Evolutionary conservation across 1,140 invertebrate genomes (phyloP).

Genomic region (Drosophila kurseongensis): DNA sequence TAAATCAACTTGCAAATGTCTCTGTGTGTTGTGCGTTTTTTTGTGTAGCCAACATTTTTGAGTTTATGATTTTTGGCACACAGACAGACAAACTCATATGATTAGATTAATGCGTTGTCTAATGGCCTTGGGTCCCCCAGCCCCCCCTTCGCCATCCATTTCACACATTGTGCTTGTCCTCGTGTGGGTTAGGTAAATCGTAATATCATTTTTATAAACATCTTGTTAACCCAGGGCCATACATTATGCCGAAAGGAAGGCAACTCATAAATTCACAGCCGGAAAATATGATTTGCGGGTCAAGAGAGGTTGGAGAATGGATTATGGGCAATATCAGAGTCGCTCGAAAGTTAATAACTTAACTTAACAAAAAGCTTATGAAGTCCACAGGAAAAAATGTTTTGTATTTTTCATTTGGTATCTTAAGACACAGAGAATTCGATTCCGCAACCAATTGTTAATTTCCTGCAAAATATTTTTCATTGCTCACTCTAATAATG

Average conservation of each 20-base stretch:
- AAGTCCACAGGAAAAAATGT: too few relatives aligned
- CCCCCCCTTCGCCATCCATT: constrained; percentile 5
- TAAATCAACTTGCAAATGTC: constrained; percentile 81
- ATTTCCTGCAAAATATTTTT: too few relatives aligned
- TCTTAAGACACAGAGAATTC: too few relatives aligned
- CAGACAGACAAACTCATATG: constrained; percentile 60
- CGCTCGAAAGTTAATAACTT: constrained; percentile 9
- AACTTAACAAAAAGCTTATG: too few relatives aligned
- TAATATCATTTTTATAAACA: constrained; percentile 57
- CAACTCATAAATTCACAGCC: constrained; percentile 22
- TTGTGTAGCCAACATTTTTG: constrained; percentile 45
- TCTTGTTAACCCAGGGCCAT: constrained; percentile 37
- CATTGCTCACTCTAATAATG: too few relatives aligned
- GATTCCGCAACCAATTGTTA: too few relatives aligned
- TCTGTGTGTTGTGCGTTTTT: background rate
- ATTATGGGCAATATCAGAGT: constrained; percentile 22
- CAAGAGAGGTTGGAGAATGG: constrained; percentile 20
- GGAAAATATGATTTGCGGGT: constrained; percentile 43
- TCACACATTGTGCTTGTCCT: constrained; percentile 30
- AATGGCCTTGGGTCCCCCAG: constrained; percentile 51
- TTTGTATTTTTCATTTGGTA: too few relatives aligned
- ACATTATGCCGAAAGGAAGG: constrained; percentile 3
- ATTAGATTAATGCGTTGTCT: constrained; percentile 80
- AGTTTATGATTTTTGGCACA: constrained; percentile 70
- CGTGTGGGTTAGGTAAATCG: constrained; percentile 51